These are phyloP conservation scores for Clavelina lepadiformis DNA, from an alignment of 23 tunicate species.

Conservation along the genomic window DNA sequence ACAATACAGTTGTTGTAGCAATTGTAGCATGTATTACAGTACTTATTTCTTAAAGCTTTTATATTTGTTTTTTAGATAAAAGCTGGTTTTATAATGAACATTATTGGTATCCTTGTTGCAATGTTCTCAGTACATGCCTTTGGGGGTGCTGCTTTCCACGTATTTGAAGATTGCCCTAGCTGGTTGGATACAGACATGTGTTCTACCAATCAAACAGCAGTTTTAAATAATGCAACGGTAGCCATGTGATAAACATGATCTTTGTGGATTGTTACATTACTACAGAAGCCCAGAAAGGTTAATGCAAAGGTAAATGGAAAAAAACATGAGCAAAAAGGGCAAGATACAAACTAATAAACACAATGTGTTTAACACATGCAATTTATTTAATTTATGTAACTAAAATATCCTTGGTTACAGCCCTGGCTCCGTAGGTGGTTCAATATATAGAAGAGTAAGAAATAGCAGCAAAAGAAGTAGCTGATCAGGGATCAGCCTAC, in stretches of 20 bases:
- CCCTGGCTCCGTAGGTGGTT: no score
- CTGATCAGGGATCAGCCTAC: no score
- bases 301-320: no score
- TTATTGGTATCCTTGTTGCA: constrained; percentile 56
- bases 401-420: no score
- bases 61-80: constrained; percentile 51
- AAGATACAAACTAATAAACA: no score
- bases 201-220: neutral
- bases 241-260: neutral
- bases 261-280: no score
- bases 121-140: constrained; percentile 53
- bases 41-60: neutral
- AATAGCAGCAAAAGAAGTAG: no score
- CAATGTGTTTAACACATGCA: no score
- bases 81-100: constrained; percentile 73
- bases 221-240: neutral
- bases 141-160: constrained; percentile 64
- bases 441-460: no score
- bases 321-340: no score
- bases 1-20: neutral
- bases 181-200: constrained; percentile 49
- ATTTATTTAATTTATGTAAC: no score
- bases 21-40: neutral
- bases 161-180: constrained; percentile 37
- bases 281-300: no score